These are phyloP conservation scores for Lophotriccus pileatus DNA, from an alignment of 2,797 vertebrate species.

Conservation along the genomic window DNA sequence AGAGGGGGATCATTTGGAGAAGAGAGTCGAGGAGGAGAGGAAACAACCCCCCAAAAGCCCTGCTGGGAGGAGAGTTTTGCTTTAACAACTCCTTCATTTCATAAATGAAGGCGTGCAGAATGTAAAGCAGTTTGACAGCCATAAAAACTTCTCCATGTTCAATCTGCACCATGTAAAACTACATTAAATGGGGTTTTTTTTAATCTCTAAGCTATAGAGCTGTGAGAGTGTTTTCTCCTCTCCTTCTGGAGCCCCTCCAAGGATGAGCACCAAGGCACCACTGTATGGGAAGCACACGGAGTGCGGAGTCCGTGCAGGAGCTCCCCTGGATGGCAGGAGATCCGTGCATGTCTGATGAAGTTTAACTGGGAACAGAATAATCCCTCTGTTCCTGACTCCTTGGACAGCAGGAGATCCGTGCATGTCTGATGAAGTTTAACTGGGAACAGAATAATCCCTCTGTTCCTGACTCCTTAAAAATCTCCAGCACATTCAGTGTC, in stretches of 20 bases:
- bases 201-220: too few species aligned
- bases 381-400: background rate
- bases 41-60: background rate
- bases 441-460: background rate
- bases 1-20: background rate
- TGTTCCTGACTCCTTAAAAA: background rate
- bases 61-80: background rate
- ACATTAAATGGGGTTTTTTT: background rate
- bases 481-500: background rate
- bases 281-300: background rate
- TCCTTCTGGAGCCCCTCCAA: fast-evolving
- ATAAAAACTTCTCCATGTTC: background rate
- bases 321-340: background rate
- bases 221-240: background rate
- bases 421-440: background rate
- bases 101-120: background rate
- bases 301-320: fast-evolving
- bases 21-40: background rate
- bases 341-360: background rate
- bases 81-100: background rate
- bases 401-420: background rate
- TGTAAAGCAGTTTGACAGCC: background rate
- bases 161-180: background rate
- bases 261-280: background rate
- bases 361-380: background rate